Percentiles rank a stretch among this genome's conserved stretches.
phyloP scores from a whole-genome alignment of 1,140 invertebrate species.

The Cylas formicarius region DNA sequence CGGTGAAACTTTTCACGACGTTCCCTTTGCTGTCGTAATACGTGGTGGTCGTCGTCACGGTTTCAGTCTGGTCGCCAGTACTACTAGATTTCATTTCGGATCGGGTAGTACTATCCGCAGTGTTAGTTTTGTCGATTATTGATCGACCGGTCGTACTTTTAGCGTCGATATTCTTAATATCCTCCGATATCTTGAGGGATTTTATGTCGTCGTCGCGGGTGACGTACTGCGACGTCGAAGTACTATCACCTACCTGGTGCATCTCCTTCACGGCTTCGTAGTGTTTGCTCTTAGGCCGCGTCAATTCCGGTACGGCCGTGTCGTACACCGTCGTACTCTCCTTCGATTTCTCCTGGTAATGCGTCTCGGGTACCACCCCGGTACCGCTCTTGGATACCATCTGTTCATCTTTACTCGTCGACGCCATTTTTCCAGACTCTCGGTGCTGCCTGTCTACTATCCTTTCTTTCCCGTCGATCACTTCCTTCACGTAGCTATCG shows the following conservation, averaged over 20 bases:
- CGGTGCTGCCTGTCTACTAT: slow-evolving; percentile 49
- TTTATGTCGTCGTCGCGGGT: slow-evolving; percentile 10
- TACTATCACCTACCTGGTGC: slow-evolving; percentile 33
- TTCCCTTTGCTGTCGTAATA: slow-evolving; percentile 39
- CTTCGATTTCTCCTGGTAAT: slow-evolving; percentile 47
- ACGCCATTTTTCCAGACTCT: slow-evolving; percentile 47
- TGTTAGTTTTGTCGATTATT: slow-evolving; percentile 1
- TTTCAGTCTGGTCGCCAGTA: slow-evolving; percentile 13
- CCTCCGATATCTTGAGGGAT: slow-evolving; percentile 10
- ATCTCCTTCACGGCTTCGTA: slow-evolving; percentile 31
- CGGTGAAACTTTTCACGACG: slow-evolving; percentile 30
- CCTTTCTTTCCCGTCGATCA: slow-evolving; percentile 54
- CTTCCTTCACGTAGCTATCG: slow-evolving; percentile 50
- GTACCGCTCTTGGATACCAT: slow-evolving; percentile 45
- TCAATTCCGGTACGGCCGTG: slow-evolving; percentile 45
- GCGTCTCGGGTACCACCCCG: slow-evolving; percentile 46
- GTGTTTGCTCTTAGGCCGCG: slow-evolving; percentile 28
- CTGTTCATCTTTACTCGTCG: slow-evolving; percentile 45
- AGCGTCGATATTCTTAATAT: slow-evolving; percentile 21
- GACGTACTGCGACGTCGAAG: slow-evolving; percentile 17
- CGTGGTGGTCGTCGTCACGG: slow-evolving; percentile 32
- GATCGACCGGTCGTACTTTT: slow-evolving; percentile 7
- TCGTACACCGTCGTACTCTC: slow-evolving; percentile 49
- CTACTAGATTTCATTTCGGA: slow-evolving; percentile 5
- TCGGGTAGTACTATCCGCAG: neutral